These are phyloP conservation scores for Columba livia DNA, from an alignment of 2,113 vertebrate genomes.

Conservation along the genomic window DNA sequence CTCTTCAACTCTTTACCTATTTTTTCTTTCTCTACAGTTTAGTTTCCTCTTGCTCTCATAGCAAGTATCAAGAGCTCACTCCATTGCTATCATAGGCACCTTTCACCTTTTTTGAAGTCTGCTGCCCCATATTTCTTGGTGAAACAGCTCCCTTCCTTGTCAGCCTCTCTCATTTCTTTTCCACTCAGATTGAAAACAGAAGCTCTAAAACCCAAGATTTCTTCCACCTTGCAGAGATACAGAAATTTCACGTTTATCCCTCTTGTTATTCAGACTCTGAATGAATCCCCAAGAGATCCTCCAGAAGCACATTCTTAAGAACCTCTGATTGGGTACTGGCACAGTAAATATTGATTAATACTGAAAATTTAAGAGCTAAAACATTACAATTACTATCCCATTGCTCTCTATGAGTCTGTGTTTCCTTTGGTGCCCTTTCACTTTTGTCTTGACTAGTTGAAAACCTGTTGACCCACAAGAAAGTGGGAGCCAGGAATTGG, in stretches of 20 bases:
- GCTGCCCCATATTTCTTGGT: neutral
- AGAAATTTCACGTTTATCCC: neutral
- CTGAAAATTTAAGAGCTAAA: neutral
- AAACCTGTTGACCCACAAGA: neutral
- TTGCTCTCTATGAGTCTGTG: neutral
- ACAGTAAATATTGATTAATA: neutral
- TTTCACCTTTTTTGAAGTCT: neutral
- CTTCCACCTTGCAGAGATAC: neutral
- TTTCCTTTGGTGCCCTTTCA: neutral
- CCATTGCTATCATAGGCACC: neutral
- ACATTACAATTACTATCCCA: neutral
- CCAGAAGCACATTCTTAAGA: neutral
- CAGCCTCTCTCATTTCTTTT: neutral
- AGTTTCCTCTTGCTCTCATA: neutral
- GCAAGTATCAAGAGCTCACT: neutral
- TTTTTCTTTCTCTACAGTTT: neutral
- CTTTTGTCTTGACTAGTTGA: neutral
- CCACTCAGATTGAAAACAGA: neutral
- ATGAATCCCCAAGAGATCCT: neutral
- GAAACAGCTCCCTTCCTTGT: neutral
- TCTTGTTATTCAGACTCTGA: neutral
- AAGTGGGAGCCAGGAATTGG: neutral
- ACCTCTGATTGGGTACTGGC: neutral
- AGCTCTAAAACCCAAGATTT: neutral
- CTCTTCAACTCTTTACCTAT: neutral